Percentiles rank a stretch among this genome's conserved stretches.
Conservation (phyloP, 1,140 invertebrate genomes). For the Drosophila watanabei region DNA sequence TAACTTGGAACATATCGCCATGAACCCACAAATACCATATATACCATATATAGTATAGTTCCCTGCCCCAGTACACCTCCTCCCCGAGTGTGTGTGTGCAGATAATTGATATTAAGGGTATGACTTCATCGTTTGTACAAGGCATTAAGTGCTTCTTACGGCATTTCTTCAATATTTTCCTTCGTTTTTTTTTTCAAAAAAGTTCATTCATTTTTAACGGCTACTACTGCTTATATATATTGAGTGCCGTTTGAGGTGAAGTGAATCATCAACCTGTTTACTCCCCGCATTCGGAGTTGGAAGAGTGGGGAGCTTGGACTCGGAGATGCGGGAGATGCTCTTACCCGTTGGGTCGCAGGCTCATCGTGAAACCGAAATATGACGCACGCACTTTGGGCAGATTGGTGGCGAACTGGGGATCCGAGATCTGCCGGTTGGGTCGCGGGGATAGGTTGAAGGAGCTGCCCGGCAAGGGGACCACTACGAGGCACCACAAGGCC, state of each 20-base stretch:
- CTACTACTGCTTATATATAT: conserved; percentile 8
- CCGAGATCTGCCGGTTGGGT: conserved; percentile 72
- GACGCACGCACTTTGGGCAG: conserved; percentile 79
- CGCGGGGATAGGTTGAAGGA: conserved; percentile 79
- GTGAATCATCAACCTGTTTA: conserved; percentile 72
- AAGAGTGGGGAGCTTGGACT: neutral
- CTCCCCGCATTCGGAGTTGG: conserved; percentile 32
- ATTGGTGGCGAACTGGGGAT: conserved; percentile 68
- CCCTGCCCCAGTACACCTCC: conserved; percentile 15
- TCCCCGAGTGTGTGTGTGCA: neutral
- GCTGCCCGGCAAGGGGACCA: conserved; percentile 12
- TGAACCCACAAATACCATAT: conserved; percentile 11
- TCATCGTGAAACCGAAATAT: conserved; percentile 83
- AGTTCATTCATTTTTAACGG: conserved; percentile 67
- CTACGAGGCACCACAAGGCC: conserved; percentile 8
- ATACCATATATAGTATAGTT: neutral
- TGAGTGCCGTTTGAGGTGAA: conserved; percentile 14
- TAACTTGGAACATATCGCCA: conserved; percentile 25
- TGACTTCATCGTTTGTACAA: conserved; percentile 74
- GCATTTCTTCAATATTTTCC: conserved; percentile 17
- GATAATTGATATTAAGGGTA: conserved; percentile 65
- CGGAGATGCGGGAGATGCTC: conserved; percentile 44
- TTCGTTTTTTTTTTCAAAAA: conserved; percentile 30
- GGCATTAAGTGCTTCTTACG: conserved; percentile 37
- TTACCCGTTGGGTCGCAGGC: conserved; percentile 75